These are phyloP conservation scores for Micrasema minimum DNA, from an alignment of 1,140 invertebrate genomes.

Conservation along the genomic window DNA sequence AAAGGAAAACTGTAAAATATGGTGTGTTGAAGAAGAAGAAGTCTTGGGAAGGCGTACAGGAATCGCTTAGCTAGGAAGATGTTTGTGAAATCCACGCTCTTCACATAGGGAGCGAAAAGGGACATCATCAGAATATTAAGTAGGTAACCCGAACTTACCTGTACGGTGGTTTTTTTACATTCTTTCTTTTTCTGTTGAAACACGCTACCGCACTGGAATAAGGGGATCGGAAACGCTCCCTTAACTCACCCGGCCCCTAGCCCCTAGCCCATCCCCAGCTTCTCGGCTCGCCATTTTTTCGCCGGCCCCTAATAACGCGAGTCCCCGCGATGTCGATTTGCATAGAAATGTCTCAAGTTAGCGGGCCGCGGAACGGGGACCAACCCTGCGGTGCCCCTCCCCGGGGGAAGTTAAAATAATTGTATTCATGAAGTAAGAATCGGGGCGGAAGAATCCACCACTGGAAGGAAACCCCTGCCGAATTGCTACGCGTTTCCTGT, in stretches of 20 bases:
- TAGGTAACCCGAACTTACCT: too few relatives aligned
- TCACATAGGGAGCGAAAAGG: too few relatives aligned
- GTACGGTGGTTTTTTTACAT: too few relatives aligned
- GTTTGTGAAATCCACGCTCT: too few relatives aligned
- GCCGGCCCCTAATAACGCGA: slow-evolving; percentile 41
- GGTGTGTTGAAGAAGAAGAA: too few relatives aligned
- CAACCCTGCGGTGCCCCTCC: background rate
- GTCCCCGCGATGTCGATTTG: slow-evolving; percentile 46
- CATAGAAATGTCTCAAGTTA: slow-evolving; percentile 55
- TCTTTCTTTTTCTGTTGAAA: too few relatives aligned
- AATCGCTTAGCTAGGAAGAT: too few relatives aligned
- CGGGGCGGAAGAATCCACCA: slow-evolving; percentile 24
- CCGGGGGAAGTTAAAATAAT: slow-evolving; percentile 50
- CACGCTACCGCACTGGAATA: background rate
- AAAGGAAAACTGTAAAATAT: too few relatives aligned
- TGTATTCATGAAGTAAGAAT: slow-evolving; percentile 52
- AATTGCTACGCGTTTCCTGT: slow-evolving; percentile 26
- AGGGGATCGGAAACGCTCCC: slow-evolving; percentile 6
- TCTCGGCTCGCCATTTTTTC: slow-evolving; percentile 46
- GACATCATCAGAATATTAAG: too few relatives aligned
- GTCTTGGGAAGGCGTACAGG: too few relatives aligned
- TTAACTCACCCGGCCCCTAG: slow-evolving; percentile 13
- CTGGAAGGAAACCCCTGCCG: slow-evolving; percentile 22
- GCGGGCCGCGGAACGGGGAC: background rate
- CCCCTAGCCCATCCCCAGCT: slow-evolving; percentile 20